Evolutionary conservation across 1,140 invertebrate genomes (phyloP).

Genomic region (Leptinotarsa lineolata): DNA sequence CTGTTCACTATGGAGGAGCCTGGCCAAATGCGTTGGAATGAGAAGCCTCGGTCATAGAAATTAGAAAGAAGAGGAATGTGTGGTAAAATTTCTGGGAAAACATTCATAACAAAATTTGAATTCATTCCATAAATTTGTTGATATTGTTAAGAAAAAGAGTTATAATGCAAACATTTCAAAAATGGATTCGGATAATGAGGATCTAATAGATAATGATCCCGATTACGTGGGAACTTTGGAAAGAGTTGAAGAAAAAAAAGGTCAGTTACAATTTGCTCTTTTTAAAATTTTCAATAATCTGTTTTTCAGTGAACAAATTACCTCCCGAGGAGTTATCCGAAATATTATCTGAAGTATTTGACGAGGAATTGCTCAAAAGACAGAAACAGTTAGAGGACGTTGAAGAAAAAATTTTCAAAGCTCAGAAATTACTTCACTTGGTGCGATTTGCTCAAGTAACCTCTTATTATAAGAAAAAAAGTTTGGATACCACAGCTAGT

Average conservation of each 20-base stretch:
- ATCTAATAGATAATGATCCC: slow-evolving; percentile 45
- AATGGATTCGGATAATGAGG: slow-evolving; percentile 12
- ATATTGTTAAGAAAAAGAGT: too few species aligned
- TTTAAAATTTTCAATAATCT: too few species aligned
- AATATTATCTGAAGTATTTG: slow-evolving; percentile 49
- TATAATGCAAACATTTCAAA: slow-evolving; percentile 2
- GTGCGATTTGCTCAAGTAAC: slow-evolving; percentile 71
- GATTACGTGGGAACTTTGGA: slow-evolving; percentile 48
- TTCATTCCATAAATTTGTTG: too few species aligned
- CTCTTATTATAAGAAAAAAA: slow-evolving; percentile 71
- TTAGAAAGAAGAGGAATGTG: too few species aligned
- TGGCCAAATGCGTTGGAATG: too few species aligned
- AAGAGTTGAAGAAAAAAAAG: slow-evolving; percentile 45
- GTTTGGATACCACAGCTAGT: slow-evolving; percentile 58
- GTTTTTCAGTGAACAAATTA: slow-evolving; percentile 44
- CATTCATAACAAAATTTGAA: too few species aligned
- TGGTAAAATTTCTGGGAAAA: too few species aligned
- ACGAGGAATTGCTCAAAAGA: slow-evolving; percentile 46
- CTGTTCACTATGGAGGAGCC: too few species aligned
- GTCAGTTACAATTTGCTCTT: slow-evolving; percentile 29
- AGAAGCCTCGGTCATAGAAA: too few species aligned
- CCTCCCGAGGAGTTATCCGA: slow-evolving; percentile 42
- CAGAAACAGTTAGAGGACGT: slow-evolving; percentile 58
- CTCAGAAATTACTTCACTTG: slow-evolving; percentile 69
- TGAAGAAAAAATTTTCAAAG: slow-evolving; percentile 64